Evolutionary conservation across 2,113 vertebrate genomes (phyloP).

Genomic region (Raja brachyura): DNA sequence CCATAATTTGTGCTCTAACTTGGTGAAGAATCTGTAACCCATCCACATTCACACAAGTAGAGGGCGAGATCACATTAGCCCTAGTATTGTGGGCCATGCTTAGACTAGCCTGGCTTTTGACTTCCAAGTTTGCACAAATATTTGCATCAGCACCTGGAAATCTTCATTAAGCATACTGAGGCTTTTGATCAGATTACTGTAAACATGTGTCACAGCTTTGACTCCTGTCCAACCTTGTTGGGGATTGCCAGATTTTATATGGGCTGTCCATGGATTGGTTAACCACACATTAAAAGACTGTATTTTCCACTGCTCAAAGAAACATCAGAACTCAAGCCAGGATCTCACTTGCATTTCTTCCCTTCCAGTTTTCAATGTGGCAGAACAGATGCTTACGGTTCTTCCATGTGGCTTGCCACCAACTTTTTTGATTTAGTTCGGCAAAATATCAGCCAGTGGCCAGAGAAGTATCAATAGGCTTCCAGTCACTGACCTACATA

Average conservation of each 20-base stretch:
- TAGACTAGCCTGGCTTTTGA: not conserved
- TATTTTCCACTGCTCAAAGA: not conserved
- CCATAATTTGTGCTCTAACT: not conserved
- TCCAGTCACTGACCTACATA: no score
- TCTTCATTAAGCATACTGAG: not conserved
- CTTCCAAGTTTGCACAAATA: not conserved
- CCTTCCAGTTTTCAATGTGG: not conserved
- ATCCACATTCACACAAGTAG: not conserved
- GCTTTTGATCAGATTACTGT: not conserved
- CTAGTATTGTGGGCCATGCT: not conserved
- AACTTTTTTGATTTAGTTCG: not conserved
- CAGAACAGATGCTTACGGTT: not conserved
- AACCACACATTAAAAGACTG: not conserved
- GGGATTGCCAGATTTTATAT: not conserved
- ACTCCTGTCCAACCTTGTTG: not conserved
- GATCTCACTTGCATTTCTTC: not conserved
- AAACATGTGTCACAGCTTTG: not conserved
- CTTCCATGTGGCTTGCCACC: not conserved
- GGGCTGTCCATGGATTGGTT: not conserved
- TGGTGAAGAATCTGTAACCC: not conserved
- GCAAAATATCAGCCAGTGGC: not conserved
- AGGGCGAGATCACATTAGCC: not conserved
- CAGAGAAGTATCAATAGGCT: no score
- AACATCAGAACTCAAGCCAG: constrained; percentile 16
- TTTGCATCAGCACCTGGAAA: not conserved